phyloP scores from a whole-genome alignment of 30 jellyfish, hydroid and myxozoan genomes.

The Phacellophora camtschatica region DNA sequence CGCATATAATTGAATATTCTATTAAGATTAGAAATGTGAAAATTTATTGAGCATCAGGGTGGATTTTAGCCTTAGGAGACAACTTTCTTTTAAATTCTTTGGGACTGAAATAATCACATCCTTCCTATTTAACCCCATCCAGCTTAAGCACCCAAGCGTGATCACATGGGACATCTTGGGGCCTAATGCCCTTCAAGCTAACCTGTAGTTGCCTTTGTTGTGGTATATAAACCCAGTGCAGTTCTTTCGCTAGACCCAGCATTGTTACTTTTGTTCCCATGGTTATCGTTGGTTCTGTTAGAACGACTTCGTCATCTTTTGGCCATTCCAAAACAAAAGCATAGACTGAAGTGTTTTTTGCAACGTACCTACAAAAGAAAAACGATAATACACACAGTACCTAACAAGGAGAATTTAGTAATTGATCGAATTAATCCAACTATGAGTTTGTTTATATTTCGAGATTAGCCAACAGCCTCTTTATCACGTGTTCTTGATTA shows the following conservation, averaged over 20 bases:
- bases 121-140: slow-evolving; percentile 3
- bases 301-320: slow-evolving; percentile 5
- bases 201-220: slow-evolving; percentile 31
- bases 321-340: slow-evolving; percentile 83
- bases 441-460: no score
- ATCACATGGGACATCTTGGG: slow-evolving; percentile 31
- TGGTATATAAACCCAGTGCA: slow-evolving; percentile 23
- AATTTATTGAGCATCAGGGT: no score
- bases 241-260: slow-evolving; percentile 40
- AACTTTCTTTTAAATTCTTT: not conserved
- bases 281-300: slow-evolving; percentile 61
- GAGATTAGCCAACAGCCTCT: no score
- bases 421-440: no score
- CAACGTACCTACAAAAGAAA: slow-evolving; percentile 61
- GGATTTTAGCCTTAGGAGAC: no score
- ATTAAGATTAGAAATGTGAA: no score
- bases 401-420: no score
- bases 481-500: no score
- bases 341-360: slow-evolving; percentile 27
- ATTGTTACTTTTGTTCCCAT: slow-evolving; percentile 23
- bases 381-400: no score
- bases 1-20: no score
- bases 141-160: slow-evolving; percentile 43
- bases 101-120: not conserved
- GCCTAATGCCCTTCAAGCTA: slow-evolving; percentile 15